Evolutionary conservation across 2,888 invertebrate genomes (phyloP), one percentile per base, ranked within the genome.

Genomic region (Coelopa pilipes): DNA sequence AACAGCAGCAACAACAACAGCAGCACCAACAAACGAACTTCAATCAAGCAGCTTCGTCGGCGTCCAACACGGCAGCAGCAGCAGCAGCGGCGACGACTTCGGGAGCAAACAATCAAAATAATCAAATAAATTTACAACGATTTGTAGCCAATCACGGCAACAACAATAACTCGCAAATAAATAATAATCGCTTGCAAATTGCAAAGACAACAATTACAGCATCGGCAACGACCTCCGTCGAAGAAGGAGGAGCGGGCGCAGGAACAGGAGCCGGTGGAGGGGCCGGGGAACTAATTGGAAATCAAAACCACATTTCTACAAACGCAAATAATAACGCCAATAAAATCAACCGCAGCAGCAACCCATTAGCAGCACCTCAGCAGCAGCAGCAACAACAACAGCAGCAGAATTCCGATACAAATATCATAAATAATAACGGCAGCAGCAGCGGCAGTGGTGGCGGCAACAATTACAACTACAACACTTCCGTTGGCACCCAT

Each of bases 141-240:
- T 82, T 84, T 78, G 82, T 83, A 74, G 82, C 82, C 76, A 85
- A 82, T 81, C 85, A 86, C 77, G 82, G 82, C 76, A 80, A 60
- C 75, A 76, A 70, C 79, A 79, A 75, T 75, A 74, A 75, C 74
- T 72, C 72, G 75, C 84, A 81, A 79, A 79, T 82, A 79, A 83
- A 83, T 81, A 82, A 83, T 77, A 82, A 83, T 78, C 81, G 84
- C 24, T 80, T 85, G 74, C 85, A 85, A 82, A 84, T 85, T 78
- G 84, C 84, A 72, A 85, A 85, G 80, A 83, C 84, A 85, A 83
- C 85, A 82, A 83, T 84, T 76, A 83, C 84, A 81, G 83, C 87
- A 83, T 24, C 75, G 70, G 47, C 66, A 75, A 53, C 75, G 70
- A 13, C 73, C 74, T n/a, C n/a, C n/a, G 78, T 79, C 75, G 79